Evolutionary conservation across 1,140 invertebrate species (phyloP), one percentile per base, ranked within the genome.

Genomic region (Macrocentrus cingulum): DNA sequence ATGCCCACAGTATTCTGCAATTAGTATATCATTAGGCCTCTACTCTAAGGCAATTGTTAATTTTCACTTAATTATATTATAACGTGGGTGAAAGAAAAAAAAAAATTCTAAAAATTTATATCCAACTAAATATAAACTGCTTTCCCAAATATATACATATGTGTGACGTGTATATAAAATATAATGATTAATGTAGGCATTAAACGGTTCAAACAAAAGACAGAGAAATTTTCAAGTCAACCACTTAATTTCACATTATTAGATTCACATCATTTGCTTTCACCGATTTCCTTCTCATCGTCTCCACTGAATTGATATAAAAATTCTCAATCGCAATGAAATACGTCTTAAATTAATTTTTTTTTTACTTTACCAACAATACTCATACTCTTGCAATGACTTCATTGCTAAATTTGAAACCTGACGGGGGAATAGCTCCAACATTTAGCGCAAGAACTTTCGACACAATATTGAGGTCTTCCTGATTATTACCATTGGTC

Each of bases 371-470:
- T n/a, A n/a, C n/a, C n/a, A n/a, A n/a, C n/a, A n/a, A n/a, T n/a
- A n/a, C n/a, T 69, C 65, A 67, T 66, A 62, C 64, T 45, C 58
- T 36, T 51, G 39, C n/a, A 54, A 20, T 54, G n/a, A 41, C 29
- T 25, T 62, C 57, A 37, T 63, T 57, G 32, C 59, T 69, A 19
- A 45, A 69, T 6, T 65, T 58, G 0, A 52, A 32, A 52, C 64
- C 67, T 42, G 66, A 66, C 5, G 37, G 37, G 0, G 77, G 74
- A 1, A 75, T 2, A 0, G 77, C 70, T 32, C 86, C 87, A 62
- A 90, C 88, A 71, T 90, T 89, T 29, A 90, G 76, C 15, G 88
- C 87, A 55, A 91, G 75, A 36, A 91, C 87, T 77, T 91, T 91
- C 13, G 88, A 88, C 13, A 91, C 88, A 60, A 91, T 88, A 69